phyloP scores from a whole-genome alignment of 2,888 invertebrate genomes.

The Pollenia labialis region DNA sequence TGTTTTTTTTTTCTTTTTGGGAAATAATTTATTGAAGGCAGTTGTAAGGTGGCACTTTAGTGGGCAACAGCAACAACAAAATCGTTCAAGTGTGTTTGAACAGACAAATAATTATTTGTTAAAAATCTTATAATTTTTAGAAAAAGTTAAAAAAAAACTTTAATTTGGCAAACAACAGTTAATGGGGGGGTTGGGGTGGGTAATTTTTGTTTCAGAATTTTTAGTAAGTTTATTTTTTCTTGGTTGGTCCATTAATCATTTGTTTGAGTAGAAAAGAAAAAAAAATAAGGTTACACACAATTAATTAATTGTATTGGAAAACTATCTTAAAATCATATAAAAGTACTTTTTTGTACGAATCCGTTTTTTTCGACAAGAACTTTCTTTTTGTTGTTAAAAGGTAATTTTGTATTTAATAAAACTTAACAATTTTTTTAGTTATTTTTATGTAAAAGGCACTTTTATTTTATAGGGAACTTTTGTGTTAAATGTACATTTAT shows the following conservation, averaged over 20 bases:
- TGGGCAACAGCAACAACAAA: background rate
- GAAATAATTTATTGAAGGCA: constrained; percentile 4
- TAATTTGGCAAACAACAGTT: background rate
- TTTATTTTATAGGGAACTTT: too few species aligned
- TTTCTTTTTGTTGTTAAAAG: too few species aligned
- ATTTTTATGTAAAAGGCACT: too few species aligned
- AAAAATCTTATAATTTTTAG: background rate
- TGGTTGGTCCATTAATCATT: constrained; percentile 16
- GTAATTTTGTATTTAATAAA: too few species aligned
- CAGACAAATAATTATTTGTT: constrained; percentile 4
- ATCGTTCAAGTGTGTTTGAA: background rate
- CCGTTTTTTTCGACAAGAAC: too few species aligned
- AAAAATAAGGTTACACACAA: background rate
- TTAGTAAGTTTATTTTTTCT: background rate
- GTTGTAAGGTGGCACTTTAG: constrained; percentile 12
- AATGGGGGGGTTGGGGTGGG: too few species aligned
- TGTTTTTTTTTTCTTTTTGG: background rate
- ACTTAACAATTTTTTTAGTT: too few species aligned
- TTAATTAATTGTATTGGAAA: background rate
- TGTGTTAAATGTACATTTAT: too few species aligned
- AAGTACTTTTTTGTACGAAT: too few species aligned
- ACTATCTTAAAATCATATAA: too few species aligned
- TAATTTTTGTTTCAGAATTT: constrained; percentile 7
- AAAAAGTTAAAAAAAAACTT: background rate
- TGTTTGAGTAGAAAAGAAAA: background rate